These are phyloP conservation scores for Pseudorectes ferrugineus DNA, from an alignment of 2,113 vertebrate species.

Conservation along the genomic window DNA sequence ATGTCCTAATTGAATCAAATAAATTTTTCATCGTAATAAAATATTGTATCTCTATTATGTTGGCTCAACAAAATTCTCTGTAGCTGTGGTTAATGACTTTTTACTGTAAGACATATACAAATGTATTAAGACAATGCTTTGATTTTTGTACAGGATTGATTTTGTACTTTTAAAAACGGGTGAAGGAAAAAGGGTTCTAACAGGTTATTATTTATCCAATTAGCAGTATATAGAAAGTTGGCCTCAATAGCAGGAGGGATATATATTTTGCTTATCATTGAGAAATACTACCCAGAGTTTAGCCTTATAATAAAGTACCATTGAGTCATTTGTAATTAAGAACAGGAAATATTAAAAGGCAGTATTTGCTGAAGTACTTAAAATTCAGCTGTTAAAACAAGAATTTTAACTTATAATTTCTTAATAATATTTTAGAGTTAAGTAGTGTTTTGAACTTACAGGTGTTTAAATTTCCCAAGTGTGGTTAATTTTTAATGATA, in stretches of 20 bases:
- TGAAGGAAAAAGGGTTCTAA: neutral
- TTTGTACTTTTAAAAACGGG: neutral
- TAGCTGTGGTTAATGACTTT: neutral
- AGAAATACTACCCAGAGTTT: constrained; percentile 44
- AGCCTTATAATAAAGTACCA: constrained; percentile 43
- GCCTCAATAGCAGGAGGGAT: neutral
- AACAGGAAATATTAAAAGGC: constrained; percentile 62
- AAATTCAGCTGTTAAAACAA: constrained; percentile 70
- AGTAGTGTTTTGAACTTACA: constrained; percentile 44
- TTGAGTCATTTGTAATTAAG: constrained; percentile 59
- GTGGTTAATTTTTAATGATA: constrained; percentile 60
- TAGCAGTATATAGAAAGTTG: neutral
- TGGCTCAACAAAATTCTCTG: neutral
- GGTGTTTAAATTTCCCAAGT: constrained; percentile 60
- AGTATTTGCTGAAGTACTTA: constrained; percentile 59
- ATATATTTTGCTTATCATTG: constrained; percentile 48
- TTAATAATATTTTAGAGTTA: constrained; percentile 46
- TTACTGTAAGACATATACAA: neutral
- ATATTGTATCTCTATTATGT: neutral
- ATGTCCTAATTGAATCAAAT: neutral
- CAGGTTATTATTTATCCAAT: constrained; percentile 33
- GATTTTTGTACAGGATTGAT: neutral
- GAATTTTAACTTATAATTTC: constrained; percentile 54
- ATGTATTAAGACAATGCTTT: neutral
- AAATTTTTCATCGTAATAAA: neutral